Base-by-base conservation (phyloP, 2,888 invertebrate genomes). In the Corythucha ciliata region DNA sequence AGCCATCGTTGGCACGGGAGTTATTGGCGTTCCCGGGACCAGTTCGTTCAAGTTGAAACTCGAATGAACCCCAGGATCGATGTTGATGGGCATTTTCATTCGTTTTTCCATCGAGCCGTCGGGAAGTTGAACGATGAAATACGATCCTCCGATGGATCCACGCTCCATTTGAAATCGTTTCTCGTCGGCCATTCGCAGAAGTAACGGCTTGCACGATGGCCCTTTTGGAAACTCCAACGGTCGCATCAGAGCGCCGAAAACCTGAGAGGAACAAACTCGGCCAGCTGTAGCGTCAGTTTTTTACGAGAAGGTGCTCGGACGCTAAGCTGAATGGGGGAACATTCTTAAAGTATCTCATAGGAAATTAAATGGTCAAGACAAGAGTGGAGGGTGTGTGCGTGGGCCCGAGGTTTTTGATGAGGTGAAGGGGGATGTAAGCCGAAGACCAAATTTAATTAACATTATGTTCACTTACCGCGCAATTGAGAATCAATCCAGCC, bases 171-270 rank as follows among this genome's bases (percentile, higher is more conserved):
- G 89, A 65, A 88, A 74, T 55, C 88, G 76, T 63, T 91, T 87
- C 66, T 92, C 92, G 68, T 92, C 91, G 6, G 91, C 91, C 86
- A 92, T 91, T 56, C 91, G 74, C 68, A 89, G 90, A 58, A 92
- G 74, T 8, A 92, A 70, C 0, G 90, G 89, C 66, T 90, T 90
- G 61, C 79, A 78, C 66, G 70, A 32, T 66, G 67, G 61, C 50
- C 77, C 77, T 71, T 81, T 82, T 18, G 83, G 82, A 64, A 83
- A 83, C 57, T 83, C 82, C 44, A 85, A 68, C 10, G 85, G 85
- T 62, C 83, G 75, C 86, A 87, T 86, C 57, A 86, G 69, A 2
- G 83, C 81, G 18, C 91, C 91, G 63, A 90, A 90, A 37, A 73
- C 68, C 74, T 73, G 58, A 3, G n/a, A n/a, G n/a, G n/a, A n/a